These are phyloP conservation scores for Linepithema humile DNA, from an alignment of 1,140 invertebrate species.

Conservation along the genomic window DNA sequence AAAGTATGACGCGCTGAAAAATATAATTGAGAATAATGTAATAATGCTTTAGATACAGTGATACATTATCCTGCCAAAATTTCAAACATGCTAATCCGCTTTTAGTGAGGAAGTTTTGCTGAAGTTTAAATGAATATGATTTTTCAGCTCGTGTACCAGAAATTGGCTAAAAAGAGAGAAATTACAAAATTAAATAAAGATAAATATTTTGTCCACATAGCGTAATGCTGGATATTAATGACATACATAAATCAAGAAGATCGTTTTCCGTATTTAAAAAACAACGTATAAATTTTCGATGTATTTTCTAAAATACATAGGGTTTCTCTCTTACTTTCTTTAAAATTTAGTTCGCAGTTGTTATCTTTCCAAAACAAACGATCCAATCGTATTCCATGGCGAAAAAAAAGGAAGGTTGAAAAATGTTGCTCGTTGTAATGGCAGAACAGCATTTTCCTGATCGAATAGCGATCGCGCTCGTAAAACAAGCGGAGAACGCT, in stretches of 20 bases:
- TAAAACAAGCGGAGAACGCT: constrained; percentile 40
- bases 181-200: neutral
- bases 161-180: neutral
- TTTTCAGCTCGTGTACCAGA: too few species aligned
- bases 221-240: neutral
- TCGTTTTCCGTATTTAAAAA: neutral
- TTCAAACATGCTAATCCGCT: neutral
- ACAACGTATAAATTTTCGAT: neutral
- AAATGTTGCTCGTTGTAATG: constrained; percentile 52
- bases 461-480: constrained; percentile 44
- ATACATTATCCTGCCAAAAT: constrained; percentile 7
- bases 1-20: constrained; percentile 1
- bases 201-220: neutral
- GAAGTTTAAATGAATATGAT: neutral
- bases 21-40: constrained; percentile 12
- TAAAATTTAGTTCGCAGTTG: constrained; percentile 25
- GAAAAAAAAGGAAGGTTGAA: constrained; percentile 29
- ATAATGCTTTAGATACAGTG: neutral
- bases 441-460: constrained; percentile 47
- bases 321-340: neutral
- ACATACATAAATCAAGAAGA: neutral
- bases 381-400: constrained; percentile 13
- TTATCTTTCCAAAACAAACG: constrained; percentile 23
- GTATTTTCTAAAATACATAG: neutral
- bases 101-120: neutral